These are phyloP conservation scores for Taxidea taxus DNA, from an alignment of 2,113 vertebrate genomes.

Conservation along the genomic window DNA sequence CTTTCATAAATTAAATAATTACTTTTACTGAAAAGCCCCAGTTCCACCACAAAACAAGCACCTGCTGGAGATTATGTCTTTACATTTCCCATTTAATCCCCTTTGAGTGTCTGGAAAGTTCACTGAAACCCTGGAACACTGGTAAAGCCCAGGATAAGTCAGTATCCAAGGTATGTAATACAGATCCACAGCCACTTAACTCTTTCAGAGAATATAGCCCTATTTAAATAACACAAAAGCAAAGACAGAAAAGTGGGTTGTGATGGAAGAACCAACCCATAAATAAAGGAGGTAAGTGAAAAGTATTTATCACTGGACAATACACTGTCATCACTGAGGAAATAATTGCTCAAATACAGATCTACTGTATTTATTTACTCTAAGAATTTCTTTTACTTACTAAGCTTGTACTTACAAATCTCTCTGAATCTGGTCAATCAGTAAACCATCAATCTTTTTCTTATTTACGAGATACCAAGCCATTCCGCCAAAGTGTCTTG, in stretches of 20 bases:
- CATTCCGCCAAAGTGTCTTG: conserved; percentile 94
- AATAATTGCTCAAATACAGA: not conserved
- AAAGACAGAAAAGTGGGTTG: not conserved
- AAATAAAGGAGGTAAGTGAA: not conserved
- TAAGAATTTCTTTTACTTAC: not conserved
- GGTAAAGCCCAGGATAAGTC: not conserved
- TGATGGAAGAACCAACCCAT: not conserved
- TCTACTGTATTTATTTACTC: not conserved
- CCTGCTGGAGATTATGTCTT: not conserved
- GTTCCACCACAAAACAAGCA: not conserved
- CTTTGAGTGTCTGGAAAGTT: not conserved
- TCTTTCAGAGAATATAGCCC: not conserved
- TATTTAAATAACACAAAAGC: not conserved
- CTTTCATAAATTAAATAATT: conserved; percentile 12
- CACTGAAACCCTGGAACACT: not conserved
- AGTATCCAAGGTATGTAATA: not conserved
- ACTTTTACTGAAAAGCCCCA: not conserved
- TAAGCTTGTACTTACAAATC: conserved; percentile 88
- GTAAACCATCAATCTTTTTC: conserved; percentile 90
- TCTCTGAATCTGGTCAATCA: conserved; percentile 94
- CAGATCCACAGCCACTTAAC: not conserved
- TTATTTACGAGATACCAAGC: conserved; percentile 90
- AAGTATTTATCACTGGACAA: not conserved
- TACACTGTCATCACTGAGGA: not conserved
- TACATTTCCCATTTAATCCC: not conserved